Percentiles rank a stretch among this genome's conserved stretches.
Evolutionary conservation across 92 coral and sea anemone genomes (phyloP).

Genomic region (Desmophyllum pertusum): DNA sequence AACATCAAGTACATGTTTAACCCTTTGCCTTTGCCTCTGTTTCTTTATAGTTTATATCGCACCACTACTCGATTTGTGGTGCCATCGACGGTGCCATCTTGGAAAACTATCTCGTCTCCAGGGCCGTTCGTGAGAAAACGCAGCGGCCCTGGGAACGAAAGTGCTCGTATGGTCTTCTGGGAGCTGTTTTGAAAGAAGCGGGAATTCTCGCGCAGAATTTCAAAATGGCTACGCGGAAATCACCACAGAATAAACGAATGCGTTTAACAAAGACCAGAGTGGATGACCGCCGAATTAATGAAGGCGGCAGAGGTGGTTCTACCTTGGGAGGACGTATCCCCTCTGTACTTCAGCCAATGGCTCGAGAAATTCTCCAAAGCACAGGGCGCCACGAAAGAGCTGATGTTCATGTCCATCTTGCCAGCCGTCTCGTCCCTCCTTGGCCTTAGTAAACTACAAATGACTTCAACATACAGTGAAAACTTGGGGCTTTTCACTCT

Average conservation of each 20-base stretch:
- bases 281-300: conserved; percentile 39
- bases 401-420: conserved; percentile 53
- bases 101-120: too few species aligned
- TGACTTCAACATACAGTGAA: conserved; percentile 51
- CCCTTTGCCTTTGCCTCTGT: too few species aligned
- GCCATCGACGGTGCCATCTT: too few species aligned
- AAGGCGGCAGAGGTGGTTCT: conserved; percentile 29
- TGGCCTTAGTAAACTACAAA: conserved; percentile 46
- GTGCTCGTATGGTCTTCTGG: too few species aligned
- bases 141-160: too few species aligned
- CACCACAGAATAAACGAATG: background rate
- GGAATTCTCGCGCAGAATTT: too few species aligned
- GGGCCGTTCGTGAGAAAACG: too few species aligned
- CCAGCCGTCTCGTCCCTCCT: conserved; percentile 10
- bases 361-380: conserved; percentile 37
- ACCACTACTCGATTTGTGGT: too few species aligned
- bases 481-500: conserved; percentile 33
- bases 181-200: too few species aligned
- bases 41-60: too few species aligned
- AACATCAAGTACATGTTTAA: too few species aligned
- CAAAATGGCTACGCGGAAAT: background rate
- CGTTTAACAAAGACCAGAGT: conserved; percentile 4
- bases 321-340: conserved; percentile 20
- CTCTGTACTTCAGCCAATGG: conserved; percentile 26
- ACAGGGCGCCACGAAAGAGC: conserved; percentile 51